These are phyloP conservation scores for Orchestes rusci DNA, from an alignment of 2,888 invertebrate species.

Conservation along the genomic window DNA sequence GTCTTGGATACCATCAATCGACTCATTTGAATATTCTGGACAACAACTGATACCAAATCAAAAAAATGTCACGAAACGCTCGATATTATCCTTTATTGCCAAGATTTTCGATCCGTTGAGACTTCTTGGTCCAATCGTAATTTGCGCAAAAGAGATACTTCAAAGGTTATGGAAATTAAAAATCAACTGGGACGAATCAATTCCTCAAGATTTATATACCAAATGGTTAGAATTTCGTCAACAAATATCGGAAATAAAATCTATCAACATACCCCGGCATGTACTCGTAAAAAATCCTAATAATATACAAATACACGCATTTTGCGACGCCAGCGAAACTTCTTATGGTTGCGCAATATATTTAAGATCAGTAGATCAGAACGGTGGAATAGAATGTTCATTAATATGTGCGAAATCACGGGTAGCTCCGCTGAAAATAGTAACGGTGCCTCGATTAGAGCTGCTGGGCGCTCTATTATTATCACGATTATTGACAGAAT, in stretches of 20 bases:
- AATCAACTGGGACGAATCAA: conserved; percentile 18
- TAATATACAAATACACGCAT: conserved; percentile 18
- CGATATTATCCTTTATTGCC: not conserved
- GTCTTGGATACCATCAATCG: not conserved
- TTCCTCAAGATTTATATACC: conserved; percentile 11
- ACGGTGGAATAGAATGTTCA: conserved; percentile 12
- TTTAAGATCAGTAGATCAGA: conserved; percentile 12
- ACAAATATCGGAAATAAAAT: conserved; percentile 18
- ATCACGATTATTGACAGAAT: not conserved
- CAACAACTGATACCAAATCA: not conserved
- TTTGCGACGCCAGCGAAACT: conserved; percentile 18
- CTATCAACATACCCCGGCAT: conserved; percentile 16
- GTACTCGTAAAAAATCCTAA: conserved; percentile 12
- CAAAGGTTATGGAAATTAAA: conserved; percentile 20
- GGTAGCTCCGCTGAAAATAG: conserved; percentile 21
- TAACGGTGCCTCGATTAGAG: conserved; percentile 16
- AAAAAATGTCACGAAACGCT: not conserved
- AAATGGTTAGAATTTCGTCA: conserved; percentile 17
- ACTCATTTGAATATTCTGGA: not conserved
- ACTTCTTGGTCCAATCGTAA: conserved; percentile 21
- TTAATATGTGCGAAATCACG: conserved; percentile 22
- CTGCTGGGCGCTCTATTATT: not conserved
- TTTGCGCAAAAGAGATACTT: conserved; percentile 22
- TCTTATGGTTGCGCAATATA: conserved; percentile 22
- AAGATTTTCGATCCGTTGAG: conserved; percentile 24